Conservation (phyloP, 1,140 invertebrate genomes). For the Anoplophora glabripennis region DNA sequence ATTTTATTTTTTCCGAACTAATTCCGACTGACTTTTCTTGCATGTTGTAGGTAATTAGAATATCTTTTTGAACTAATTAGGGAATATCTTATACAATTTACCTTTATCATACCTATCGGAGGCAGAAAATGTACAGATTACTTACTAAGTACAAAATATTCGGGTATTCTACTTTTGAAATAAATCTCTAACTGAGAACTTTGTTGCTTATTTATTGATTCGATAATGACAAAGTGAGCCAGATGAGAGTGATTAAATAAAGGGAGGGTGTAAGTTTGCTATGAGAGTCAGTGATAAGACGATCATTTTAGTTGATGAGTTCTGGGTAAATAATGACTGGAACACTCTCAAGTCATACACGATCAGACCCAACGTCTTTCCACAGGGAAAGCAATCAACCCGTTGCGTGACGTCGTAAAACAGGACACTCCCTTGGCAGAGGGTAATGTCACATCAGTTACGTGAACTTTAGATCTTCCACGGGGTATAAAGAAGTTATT, state of each 20-base stretch:
- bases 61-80: too few relatives aligned
- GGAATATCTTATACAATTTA: too few relatives aligned
- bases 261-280: neutral
- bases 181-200: neutral
- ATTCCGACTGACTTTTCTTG: too few relatives aligned
- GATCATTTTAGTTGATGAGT: constrained; percentile 32
- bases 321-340: constrained; percentile 33
- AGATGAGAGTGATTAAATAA: too few relatives aligned
- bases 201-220: neutral
- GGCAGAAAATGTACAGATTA: too few relatives aligned
- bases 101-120: too few relatives aligned
- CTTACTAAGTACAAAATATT: too few relatives aligned
- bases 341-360: constrained; percentile 20
- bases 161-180: neutral
- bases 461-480: neutral
- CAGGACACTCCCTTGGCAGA: constrained; percentile 13
- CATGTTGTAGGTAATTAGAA: too few relatives aligned
- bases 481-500: neutral
- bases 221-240: too few relatives aligned
- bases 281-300: constrained; percentile 1
- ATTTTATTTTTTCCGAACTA: too few relatives aligned
- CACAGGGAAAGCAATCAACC: constrained; percentile 40
- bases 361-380: constrained; percentile 30
- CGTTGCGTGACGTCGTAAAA: constrained; percentile 42
- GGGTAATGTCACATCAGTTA: constrained; percentile 16